Conservation (phyloP, 1,140 invertebrate genomes). For the Heliconius himera region DNA sequence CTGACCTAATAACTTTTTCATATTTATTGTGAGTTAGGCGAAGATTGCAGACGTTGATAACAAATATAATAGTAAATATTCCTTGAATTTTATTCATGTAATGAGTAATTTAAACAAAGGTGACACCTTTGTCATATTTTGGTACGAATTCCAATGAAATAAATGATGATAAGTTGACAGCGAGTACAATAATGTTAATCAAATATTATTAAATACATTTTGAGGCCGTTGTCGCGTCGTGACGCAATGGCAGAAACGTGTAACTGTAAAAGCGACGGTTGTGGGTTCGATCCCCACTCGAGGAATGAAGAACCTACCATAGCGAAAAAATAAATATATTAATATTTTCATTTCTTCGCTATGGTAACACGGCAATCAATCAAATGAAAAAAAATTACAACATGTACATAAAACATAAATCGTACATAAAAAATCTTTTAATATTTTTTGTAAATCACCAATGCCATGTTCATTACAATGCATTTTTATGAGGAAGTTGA, state of each 20-base stretch:
- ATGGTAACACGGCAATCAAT: no score
- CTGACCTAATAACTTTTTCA: conserved; percentile 43
- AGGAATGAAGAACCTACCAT: no score
- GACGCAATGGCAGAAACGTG: no score
- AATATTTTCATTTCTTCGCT: no score
- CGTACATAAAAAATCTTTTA: background rate
- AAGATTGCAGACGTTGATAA: conserved; percentile 65
- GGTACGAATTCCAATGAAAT: background rate
- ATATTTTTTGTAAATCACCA: conserved; percentile 12
- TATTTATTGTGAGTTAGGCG: conserved; percentile 48
- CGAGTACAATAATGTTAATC: background rate
- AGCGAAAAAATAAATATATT: no score
- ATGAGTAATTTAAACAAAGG: conserved; percentile 2
- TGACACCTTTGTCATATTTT: background rate
- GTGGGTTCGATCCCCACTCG: no score
- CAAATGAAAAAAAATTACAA: background rate
- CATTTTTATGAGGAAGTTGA: conserved; percentile 34
- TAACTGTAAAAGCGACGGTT: no score
- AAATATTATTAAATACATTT: background rate
- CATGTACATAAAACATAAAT: background rate
- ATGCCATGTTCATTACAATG: conserved; percentile 20
- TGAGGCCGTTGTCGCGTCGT: no score
- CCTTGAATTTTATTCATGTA: conserved; percentile 48
- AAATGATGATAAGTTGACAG: background rate
- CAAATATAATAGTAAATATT: conserved; percentile 41